Conservation (phyloP, 2,888 invertebrate species). For the Theretra japonica region DNA sequence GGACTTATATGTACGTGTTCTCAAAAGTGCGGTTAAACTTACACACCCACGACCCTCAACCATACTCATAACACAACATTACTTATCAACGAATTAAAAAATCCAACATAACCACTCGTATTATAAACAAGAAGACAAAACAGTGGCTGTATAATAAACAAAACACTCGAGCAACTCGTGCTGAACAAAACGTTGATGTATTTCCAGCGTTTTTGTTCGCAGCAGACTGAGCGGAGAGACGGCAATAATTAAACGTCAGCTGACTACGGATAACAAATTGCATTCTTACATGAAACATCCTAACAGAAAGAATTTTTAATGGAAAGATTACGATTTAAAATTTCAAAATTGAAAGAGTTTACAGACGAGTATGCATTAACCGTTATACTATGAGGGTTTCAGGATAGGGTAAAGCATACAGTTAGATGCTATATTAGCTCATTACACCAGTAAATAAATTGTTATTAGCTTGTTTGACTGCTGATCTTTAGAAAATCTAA, state of each 20-base stretch:
- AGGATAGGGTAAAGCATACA: too few species aligned
- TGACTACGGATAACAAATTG: slow-evolving; percentile 16
- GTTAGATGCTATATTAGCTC: too few species aligned
- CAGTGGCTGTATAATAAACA: not conserved
- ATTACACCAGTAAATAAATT: too few species aligned
- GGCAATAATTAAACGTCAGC: slow-evolving; percentile 21
- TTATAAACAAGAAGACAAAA: slow-evolving; percentile 6
- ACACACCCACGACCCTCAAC: too few species aligned
- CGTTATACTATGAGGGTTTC: too few species aligned
- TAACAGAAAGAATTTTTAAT: not conserved
- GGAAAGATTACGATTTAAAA: not conserved
- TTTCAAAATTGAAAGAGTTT: not conserved
- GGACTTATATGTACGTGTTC: too few species aligned
- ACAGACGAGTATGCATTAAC: too few species aligned
- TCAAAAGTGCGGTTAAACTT: too few species aligned
- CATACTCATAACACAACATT: not conserved
- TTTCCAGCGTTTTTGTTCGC: not conserved
- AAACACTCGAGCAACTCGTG: not conserved
- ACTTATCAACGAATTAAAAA: not conserved
- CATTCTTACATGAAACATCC: slow-evolving; percentile 14
- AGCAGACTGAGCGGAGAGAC: not conserved
- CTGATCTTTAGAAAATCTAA: too few species aligned
- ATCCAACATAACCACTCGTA: not conserved
- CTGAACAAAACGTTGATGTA: not conserved
- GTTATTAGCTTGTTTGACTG: too few species aligned